These are phyloP conservation scores for Anthopleura sola DNA, from an alignment of 64 coral and sea anemone species.

Conservation along the genomic window DNA sequence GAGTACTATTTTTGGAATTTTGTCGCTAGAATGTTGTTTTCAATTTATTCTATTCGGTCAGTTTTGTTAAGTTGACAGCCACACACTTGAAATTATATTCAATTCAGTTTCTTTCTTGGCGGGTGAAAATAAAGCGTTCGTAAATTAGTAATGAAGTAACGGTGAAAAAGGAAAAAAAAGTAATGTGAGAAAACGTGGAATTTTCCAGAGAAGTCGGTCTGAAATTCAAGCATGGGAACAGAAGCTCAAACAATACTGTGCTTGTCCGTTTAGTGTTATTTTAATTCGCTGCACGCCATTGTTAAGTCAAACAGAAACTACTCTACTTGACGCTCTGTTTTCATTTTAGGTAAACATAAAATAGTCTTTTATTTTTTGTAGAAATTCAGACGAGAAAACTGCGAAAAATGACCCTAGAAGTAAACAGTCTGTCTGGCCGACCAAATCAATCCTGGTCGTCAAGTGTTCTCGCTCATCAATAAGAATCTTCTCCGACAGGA, in stretches of 20 bases:
- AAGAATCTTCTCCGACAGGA: not conserved
- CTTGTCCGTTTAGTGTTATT: not conserved
- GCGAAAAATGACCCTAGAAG: not conserved
- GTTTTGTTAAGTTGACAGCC: not conserved
- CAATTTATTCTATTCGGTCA: not conserved
- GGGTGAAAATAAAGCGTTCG: not conserved
- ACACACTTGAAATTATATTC: not conserved
- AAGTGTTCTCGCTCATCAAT: not conserved
- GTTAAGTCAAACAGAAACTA: not conserved
- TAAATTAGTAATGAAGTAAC: not conserved
- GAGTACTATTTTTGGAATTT: too few relatives aligned
- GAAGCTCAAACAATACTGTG: not conserved
- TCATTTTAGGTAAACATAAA: not conserved
- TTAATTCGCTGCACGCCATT: not conserved
- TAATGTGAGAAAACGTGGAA: not conserved
- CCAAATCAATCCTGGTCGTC: not conserved
- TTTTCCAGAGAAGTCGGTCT: not conserved
- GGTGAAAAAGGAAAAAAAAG: not conserved
- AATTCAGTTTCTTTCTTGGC: not conserved
- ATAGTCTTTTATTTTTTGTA: not conserved
- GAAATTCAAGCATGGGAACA: not conserved
- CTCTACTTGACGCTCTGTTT: not conserved
- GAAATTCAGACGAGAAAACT: not conserved
- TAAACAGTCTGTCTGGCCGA: not conserved
- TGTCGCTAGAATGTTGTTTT: not conserved